A percentile compares a stretch with the other conserved stretches of the same genome.
Evolutionary conservation across 1,140 invertebrate species (phyloP).

Genomic region (Lepidurus arcticus): DNA sequence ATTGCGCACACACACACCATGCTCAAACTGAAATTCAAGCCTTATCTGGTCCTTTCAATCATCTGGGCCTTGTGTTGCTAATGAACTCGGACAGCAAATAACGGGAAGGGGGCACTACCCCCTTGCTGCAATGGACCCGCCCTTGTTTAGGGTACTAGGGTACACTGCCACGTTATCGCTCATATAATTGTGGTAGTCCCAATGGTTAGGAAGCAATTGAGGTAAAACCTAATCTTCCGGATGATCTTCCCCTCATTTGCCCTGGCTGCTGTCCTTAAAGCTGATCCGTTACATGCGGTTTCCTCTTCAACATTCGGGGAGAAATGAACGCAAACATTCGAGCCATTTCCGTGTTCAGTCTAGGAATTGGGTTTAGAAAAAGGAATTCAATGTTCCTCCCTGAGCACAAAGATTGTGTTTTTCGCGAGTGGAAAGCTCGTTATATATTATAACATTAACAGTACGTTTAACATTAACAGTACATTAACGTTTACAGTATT

Average conservation of each 20-base stretch:
- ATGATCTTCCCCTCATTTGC: not conserved
- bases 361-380: no score
- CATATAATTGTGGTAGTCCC: not conserved
- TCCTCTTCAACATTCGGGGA: no score
- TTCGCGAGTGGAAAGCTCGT: no score
- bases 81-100: slow-evolving; percentile 19
- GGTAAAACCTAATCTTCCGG: not conserved
- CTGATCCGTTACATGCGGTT: no score
- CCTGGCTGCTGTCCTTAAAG: no score
- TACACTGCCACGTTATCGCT: not conserved
- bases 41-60: slow-evolving; percentile 19
- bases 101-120: not conserved
- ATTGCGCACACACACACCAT: not conserved
- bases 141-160: slow-evolving; percentile 8
- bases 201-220: not conserved
- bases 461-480: no score
- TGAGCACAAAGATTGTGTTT: no score
- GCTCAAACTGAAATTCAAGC: not conserved
- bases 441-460: no score
- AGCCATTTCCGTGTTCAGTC: no score
- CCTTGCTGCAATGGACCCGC: not conserved
- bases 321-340: no score
- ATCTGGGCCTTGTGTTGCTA: slow-evolving; percentile 14
- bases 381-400: no score
- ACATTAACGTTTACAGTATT: no score